Conservation (phyloP, 37 sponge, comb jelly and placozoan species). For the Ephydatia muelleri region DNA sequence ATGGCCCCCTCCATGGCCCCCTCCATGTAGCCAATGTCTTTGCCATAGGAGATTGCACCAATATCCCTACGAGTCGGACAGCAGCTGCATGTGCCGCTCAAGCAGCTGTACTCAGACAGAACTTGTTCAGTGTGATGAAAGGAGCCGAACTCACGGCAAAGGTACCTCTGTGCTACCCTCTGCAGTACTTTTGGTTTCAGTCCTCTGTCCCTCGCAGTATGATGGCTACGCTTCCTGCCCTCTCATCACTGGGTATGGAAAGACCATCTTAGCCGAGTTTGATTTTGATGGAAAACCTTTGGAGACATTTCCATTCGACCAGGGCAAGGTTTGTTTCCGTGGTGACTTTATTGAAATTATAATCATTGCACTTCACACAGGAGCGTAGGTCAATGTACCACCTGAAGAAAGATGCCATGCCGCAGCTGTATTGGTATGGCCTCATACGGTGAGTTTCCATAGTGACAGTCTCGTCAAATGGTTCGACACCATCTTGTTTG, state of each 20-base stretch:
- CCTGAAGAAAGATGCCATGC: constrained; percentile 80
- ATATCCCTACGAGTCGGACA: constrained; percentile 84
- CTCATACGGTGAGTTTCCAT: constrained; percentile 63
- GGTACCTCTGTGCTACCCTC: constrained; percentile 5
- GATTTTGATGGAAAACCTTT: constrained; percentile 79
- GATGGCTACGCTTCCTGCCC: constrained; percentile 94
- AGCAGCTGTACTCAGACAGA: constrained; percentile 64
- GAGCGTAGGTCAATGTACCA: constrained; percentile 66
- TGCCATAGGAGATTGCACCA: constrained; percentile 91
- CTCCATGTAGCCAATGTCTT: constrained; percentile 68
- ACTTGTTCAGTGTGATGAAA: constrained; percentile 63
- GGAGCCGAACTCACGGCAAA: constrained; percentile 39
- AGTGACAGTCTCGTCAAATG: no score
- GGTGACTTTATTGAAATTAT: background rate
- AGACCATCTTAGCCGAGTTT: constrained; percentile 90
- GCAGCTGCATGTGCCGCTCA: constrained; percentile 91
- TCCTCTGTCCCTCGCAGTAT: constrained; percentile 42
- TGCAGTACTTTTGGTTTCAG: background rate
- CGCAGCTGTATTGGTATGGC: constrained; percentile 81
- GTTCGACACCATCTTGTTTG: no score
- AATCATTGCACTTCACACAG: background rate
- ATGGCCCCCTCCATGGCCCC: no score
- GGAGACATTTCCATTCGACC: constrained; percentile 92
- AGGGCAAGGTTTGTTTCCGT: constrained; percentile 61
- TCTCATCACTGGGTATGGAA: constrained; percentile 77